Conservation (phyloP, 2,113 vertebrate species). For the Corythoichthys intestinalis region DNA sequence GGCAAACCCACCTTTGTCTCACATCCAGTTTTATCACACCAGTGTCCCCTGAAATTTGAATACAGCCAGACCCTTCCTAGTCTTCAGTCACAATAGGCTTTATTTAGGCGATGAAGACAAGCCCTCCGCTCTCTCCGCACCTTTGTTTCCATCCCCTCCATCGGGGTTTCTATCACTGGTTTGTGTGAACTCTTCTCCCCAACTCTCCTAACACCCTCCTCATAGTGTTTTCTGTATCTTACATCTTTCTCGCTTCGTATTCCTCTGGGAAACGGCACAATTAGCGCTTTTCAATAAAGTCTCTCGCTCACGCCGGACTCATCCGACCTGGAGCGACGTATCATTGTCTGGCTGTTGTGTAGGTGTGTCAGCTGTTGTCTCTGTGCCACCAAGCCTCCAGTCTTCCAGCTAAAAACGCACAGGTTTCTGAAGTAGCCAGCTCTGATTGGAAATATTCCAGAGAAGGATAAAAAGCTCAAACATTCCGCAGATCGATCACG, state of each 20-base stretch:
- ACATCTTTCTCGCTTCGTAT: conserved; percentile 2
- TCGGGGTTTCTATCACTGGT: conserved; percentile 15
- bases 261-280: conserved; percentile 22
- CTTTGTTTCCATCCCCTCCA: conserved; percentile 19
- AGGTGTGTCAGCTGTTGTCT: conserved; percentile 12
- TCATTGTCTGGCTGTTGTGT: conserved; percentile 20
- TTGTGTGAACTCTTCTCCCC: conserved; percentile 30
- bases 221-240: conserved; percentile 19
- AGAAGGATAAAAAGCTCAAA: conserved; percentile 21
- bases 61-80: conserved; percentile 10
- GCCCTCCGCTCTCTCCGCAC: conserved; percentile 26
- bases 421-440: conserved; percentile 9
- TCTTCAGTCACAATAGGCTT: conserved; percentile 32
- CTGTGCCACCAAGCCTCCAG: conserved; percentile 17
- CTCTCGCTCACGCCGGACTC: conserved; percentile 6
- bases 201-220: conserved; percentile 14
- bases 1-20: conserved; percentile 42
- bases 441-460: conserved; percentile 46
- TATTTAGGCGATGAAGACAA: conserved; percentile 44
- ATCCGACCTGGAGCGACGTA: conserved; percentile 8
- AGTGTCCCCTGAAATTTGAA: conserved; percentile 4
- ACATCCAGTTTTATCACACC: conserved; percentile 21
- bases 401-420: conserved; percentile 4
- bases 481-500: conserved; percentile 48
- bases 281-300: conserved; percentile 26